Base-by-base conservation (phyloP, 2,888 invertebrate species). In the Eumerus sabulonum region DNA sequence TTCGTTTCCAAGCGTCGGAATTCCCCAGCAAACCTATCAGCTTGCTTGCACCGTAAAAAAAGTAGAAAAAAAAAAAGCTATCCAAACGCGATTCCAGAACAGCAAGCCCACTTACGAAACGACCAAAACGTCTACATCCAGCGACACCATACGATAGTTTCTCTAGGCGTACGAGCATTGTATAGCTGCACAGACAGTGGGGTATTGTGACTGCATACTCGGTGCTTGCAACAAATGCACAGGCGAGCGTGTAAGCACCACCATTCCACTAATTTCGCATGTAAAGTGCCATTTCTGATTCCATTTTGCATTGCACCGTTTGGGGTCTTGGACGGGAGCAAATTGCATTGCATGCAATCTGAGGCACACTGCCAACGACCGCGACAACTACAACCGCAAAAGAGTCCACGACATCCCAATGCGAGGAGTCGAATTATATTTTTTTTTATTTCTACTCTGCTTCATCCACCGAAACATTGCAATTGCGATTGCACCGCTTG, bases 201-300 rank as follows among this genome's bases (percentile, higher is more conserved):
- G n/a, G 18, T 50, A 56, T 27, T 27, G 27, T 27, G 27, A 27
- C 56, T 19, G 36, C 40, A 40, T 40, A 9, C 47, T 19, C 9
- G 53, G 42, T 54, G 59, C 68, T 64, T 53, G 38, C 44, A 40
- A 66, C 56, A 40, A 40, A n/a, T 27, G 48, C 64, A 40, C 64
- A 48, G 44, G 54, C 56, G 60, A 63, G 16, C 67, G 50, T 60
- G 51, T 66, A 72, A 50, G 51, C 77, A 73, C 67, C 74, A 74
- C 74, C 74, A 64, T 70, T 73, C 74, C 74, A 79, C 79, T 79
- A 79, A 79, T 79, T 74, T 79, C 79, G 64, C 79, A 74, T 79
- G 79, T 79, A 74, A 74, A 79, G 74, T 79, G 79, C 74, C 73
- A 79, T 79, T 79, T 79, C 68, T 70, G 79, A 70, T 73, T 79